Base-by-base conservation (phyloP, 2,797 vertebrate species). In the Tragopan temminckii region DNA sequence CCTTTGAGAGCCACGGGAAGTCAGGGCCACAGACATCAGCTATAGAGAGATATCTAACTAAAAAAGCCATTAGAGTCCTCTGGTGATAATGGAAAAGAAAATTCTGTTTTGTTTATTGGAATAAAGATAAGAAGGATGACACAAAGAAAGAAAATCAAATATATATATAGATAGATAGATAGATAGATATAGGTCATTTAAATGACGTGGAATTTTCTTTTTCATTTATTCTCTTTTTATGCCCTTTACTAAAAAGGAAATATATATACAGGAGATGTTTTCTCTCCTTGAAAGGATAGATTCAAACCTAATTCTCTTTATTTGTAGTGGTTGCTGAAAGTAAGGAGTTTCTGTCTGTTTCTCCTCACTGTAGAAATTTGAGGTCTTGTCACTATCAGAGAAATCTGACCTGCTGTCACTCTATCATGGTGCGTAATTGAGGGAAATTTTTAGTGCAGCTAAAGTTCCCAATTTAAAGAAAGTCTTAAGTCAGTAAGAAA, bases 401-500 rank as follows among this genome's bases (percentile, higher is more conserved):
- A 75, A 75, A 72, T 80, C 24, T 91, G 48, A 85, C 23, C 29
- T 61, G 25, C 69, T 87, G 45, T 79, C 59, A 42, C 7, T 88
- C 55, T 66, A 11, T 42, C 23, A 31, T 15, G 19, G 8, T 29
- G 31, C 50, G 25, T 14, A 42, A 24, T 20, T 40, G 48, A 81
- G 45, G 13, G 14, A 74, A 24, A 82, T 36, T n/a, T 82, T 85
- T 85, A 74, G 52, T n/a, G 23, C 36, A 88, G 48, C 61, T 74
- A 3, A 3, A 85, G 10, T 58, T 38, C 31, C 7, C 72, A 79
- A 64, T 33, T 43, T 35, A 91, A 48, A 81, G 21, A 6, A 67
- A 76, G 33, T 53, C 59, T 88, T 46, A 68, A 80, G 43, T 67
- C 67, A 86, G 59, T 81, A 88, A 72, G 36, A 88, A 81, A 94